phyloP scores from a whole-genome alignment of 1,140 invertebrate species.

The Drosophila persimilis region DNA sequence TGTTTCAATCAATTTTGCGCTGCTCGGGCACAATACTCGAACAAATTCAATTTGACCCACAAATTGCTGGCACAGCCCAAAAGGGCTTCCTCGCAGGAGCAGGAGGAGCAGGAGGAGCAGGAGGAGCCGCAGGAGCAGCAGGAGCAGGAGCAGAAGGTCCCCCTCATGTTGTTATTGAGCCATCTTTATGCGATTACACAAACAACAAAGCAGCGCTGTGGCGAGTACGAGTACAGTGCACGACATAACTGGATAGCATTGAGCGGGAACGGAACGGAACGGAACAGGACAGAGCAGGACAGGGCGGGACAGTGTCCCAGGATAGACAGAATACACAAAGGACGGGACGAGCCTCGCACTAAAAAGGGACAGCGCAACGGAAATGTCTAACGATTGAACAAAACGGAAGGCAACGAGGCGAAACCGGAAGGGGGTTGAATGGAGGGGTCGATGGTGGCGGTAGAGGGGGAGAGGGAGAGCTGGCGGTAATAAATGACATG shows the following conservation, averaged over 20 bases:
- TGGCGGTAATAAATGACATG: conserved; percentile 75
- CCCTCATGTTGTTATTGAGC: conserved; percentile 70
- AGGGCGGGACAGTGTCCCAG: conserved; percentile 26
- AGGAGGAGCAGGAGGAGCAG: too few species aligned
- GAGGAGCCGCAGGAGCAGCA: too few species aligned
- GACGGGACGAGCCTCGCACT: conserved; percentile 59
- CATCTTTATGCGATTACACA: conserved; percentile 78
- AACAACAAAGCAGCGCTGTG: conserved; percentile 46
- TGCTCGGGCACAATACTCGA: conserved; percentile 59
- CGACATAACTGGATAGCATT: conserved; percentile 28
- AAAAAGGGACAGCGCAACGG: conserved; percentile 75
- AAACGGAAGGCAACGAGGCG: conserved; percentile 53
- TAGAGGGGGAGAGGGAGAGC: not conserved
- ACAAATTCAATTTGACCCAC: conserved; percentile 81
- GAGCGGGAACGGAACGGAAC: not conserved
- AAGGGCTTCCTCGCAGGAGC: conserved; percentile 15
- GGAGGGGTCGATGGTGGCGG: too few species aligned
- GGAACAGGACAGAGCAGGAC: not conserved
- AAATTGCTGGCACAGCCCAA: conserved; percentile 72
- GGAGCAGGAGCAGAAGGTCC: not conserved
- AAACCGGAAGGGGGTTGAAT: conserved; percentile 26
- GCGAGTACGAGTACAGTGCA: conserved; percentile 22
- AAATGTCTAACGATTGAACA: conserved; percentile 79
- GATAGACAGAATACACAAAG: conserved; percentile 64
- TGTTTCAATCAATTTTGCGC: conserved; percentile 79